phyloP scores from a whole-genome alignment of 2,888 invertebrate species.

The Drosophila austrosaltans region DNA sequence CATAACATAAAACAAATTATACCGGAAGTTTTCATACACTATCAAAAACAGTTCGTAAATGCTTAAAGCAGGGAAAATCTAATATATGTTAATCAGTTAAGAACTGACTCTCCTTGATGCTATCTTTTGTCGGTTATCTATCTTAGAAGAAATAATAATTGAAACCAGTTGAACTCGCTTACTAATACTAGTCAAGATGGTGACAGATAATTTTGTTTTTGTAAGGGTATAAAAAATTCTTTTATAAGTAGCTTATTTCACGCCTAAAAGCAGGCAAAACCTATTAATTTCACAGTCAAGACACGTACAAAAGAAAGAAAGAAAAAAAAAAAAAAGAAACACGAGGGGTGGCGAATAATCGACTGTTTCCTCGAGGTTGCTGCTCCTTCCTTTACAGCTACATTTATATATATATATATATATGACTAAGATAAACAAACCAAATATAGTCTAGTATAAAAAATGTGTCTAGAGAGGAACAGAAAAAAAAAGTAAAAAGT shows the following conservation, averaged over 20 bases:
- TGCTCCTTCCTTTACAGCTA: slow-evolving; percentile 1
- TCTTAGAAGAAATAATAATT: too few species aligned
- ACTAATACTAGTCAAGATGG: too few species aligned
- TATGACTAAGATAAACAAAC: slow-evolving; percentile 15
- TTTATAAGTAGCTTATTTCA: slow-evolving; percentile 13
- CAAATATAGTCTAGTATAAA: slow-evolving; percentile 11
- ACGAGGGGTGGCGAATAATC: not conserved
- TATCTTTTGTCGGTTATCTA: too few species aligned
- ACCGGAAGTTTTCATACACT: not conserved
- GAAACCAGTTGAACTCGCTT: too few species aligned
- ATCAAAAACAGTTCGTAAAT: too few species aligned
- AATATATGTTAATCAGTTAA: too few species aligned
- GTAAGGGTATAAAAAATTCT: slow-evolving; percentile 3
- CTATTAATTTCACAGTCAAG: slow-evolving; percentile 20
- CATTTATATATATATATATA: not conserved
- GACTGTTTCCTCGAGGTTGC: slow-evolving; percentile 5
- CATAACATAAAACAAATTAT: not conserved
- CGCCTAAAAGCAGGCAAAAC: slow-evolving; percentile 17
- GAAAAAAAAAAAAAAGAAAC: slow-evolving; percentile 1
- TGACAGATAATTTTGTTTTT: too few species aligned
- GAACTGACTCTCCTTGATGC: too few species aligned
- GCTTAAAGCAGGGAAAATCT: too few species aligned
- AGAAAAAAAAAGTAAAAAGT: slow-evolving; percentile 8
- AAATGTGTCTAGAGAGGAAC: not conserved
- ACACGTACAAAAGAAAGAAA: slow-evolving; percentile 15